phyloP scores from a whole-genome alignment of 2,113 vertebrate species.

The Protobothrops mucrosquamatus region DNA sequence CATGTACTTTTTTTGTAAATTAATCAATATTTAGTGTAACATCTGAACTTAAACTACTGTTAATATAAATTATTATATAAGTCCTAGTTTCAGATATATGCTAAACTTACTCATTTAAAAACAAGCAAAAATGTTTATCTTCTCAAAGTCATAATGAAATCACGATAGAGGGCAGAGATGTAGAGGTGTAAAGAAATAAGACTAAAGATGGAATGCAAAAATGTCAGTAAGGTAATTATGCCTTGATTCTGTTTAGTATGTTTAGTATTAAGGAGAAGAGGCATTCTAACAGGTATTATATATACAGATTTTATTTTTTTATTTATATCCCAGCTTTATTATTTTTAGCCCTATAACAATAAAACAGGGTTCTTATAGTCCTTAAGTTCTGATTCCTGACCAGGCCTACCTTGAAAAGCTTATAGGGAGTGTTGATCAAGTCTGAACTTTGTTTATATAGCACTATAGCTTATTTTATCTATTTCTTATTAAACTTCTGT shows the following conservation, averaged over 20 bases:
- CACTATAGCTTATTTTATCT: not conserved
- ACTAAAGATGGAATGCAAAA: not conserved
- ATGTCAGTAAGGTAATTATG: not conserved
- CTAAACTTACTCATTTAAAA: not conserved
- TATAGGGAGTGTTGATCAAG: not conserved
- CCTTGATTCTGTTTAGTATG: not conserved
- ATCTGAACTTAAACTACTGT: not conserved
- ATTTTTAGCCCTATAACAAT: not conserved
- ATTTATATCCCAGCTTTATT: not conserved
- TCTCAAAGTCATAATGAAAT: not conserved
- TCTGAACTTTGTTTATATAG: not conserved
- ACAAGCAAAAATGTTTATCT: not conserved
- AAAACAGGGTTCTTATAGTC: not conserved
- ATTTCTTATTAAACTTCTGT: not conserved
- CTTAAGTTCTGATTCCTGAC: not conserved
- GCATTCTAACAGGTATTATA: not conserved
- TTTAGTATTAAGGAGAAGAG: not conserved
- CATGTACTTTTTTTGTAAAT: not conserved
- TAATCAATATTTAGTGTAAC: not conserved
- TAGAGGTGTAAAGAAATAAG: not conserved
- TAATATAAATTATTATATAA: not conserved
- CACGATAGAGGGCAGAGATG: not conserved
- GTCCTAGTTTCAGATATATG: not conserved
- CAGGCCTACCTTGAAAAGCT: not conserved
- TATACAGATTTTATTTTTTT: not conserved